Conservation (phyloP, 2,113 vertebrate species). For the Trematomus loennbergii region DNA sequence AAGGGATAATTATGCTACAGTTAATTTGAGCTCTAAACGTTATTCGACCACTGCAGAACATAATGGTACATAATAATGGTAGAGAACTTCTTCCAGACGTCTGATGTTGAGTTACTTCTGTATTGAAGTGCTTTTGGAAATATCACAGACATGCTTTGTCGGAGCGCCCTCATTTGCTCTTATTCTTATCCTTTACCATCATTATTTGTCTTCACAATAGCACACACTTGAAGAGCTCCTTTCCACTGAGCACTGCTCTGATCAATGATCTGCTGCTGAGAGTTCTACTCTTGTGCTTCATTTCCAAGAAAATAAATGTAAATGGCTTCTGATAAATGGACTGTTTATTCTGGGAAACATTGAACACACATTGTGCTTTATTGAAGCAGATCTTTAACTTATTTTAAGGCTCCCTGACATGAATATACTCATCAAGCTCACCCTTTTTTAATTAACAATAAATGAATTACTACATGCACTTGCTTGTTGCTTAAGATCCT, state of each 20-base stretch:
- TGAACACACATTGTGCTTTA: background rate
- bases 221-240: background rate
- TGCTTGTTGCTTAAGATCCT: background rate
- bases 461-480: background rate
- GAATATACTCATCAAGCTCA: background rate
- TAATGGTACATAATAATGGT: conserved; percentile 10
- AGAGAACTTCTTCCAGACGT: background rate
- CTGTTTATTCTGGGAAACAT: background rate
- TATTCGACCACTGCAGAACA: conserved; percentile 9
- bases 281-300: background rate
- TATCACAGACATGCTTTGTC: background rate
- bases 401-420: background rate
- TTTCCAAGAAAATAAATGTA: background rate
- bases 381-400: background rate
- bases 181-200: background rate
- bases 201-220: background rate
- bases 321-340: too few species aligned
- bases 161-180: background rate
- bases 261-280: background rate
- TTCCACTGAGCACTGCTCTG: background rate
- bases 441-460: background rate
- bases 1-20: background rate
- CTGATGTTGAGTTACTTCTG: background rate
- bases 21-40: background rate
- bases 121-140: background rate